Evolutionary conservation across 1,140 invertebrate genomes (phyloP).

Genomic region (Megalonaias nervosa): DNA sequence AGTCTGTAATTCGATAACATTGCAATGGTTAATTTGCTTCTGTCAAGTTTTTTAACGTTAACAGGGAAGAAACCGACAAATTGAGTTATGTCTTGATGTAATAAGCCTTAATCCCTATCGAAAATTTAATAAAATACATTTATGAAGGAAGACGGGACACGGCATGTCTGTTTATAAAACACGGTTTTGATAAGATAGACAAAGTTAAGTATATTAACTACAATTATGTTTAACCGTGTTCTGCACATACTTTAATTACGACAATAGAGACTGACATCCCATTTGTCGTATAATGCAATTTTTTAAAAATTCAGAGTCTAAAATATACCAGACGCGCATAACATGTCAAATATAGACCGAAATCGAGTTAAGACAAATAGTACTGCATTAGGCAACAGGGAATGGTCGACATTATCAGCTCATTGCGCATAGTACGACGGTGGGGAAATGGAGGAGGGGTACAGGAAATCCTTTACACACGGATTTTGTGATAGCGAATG

Average conservation of each 20-base stretch:
- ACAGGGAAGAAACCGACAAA: conserved; percentile 24
- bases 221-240: conserved; percentile 38
- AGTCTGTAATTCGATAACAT: no score
- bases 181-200: conserved; percentile 41
- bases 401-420: no score
- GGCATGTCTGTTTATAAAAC: conserved; percentile 24
- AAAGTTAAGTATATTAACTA: conserved; percentile 43
- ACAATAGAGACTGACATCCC: conserved; percentile 32
- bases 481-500: no score
- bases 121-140: conserved; percentile 44
- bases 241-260: conserved; percentile 33
- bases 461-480: no score
- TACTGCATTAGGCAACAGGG: no score
- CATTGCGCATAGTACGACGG: no score
- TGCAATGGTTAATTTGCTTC: no score
- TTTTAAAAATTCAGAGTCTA: conserved; percentile 22
- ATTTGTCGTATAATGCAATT: conserved; percentile 39
- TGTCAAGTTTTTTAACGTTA: no score
- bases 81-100: conserved; percentile 30
- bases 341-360: no score
- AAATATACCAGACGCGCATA: no score
- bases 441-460: no score
- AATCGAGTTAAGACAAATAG: no score
- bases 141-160: conserved; percentile 37
- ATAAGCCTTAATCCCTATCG: conserved; percentile 39